Conservation (phyloP, 2,113 vertebrate genomes). For the Pangasianodon gigas region DNA sequence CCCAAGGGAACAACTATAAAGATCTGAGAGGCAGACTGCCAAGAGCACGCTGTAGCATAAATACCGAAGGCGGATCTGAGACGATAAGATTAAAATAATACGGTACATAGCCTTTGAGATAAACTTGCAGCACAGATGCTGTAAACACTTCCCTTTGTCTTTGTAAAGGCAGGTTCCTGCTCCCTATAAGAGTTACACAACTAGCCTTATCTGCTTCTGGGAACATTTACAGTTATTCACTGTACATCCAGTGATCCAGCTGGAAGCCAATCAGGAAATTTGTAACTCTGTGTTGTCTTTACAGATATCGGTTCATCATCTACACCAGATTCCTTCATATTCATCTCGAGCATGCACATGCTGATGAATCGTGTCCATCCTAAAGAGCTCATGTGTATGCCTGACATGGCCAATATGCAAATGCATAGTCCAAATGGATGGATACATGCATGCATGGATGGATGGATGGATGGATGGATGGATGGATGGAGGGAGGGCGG, state of each 20-base stretch:
- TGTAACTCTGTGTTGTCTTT: neutral
- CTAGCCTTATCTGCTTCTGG: neutral
- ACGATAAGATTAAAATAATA: conserved; percentile 33
- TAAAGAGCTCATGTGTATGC: neutral
- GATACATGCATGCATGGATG: neutral
- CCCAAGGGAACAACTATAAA: conserved; percentile 16
- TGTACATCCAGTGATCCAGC: neutral
- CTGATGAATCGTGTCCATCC: neutral
- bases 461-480: neutral
- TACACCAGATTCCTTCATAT: no score
- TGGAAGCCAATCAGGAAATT: neutral
- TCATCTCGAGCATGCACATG: neutral
- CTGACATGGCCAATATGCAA: neutral
- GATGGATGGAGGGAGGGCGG: neutral
- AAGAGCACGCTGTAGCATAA: conserved; percentile 19
- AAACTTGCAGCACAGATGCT: conserved; percentile 17
- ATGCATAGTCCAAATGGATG: neutral
- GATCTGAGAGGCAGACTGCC: conserved; percentile 35
- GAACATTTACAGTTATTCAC: neutral
- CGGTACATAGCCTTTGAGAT: neutral
- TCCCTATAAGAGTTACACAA: neutral
- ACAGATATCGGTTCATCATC: neutral
- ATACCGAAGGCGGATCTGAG: conserved; percentile 20
- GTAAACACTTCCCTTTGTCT: conserved; percentile 9
- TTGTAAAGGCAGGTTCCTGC: neutral